Evolutionary conservation across 2,888 invertebrate genomes (phyloP).

Genomic region (Conistra vaccinii): DNA sequence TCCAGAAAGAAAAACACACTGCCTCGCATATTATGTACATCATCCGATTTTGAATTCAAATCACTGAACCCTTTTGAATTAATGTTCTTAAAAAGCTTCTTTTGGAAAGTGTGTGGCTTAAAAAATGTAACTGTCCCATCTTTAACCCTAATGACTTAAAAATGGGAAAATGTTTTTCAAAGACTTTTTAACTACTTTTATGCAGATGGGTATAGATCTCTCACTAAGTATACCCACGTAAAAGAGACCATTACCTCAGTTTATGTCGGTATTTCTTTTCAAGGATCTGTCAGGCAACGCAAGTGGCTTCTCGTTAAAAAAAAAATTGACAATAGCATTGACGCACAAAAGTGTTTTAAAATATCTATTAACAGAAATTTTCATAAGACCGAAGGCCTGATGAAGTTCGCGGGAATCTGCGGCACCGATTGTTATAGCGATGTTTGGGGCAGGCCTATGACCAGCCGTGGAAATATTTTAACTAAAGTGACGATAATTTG

Average conservation of each 20-base stretch:
- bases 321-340: not conserved
- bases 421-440: not conserved
- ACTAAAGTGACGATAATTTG: not conserved
- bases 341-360: not conserved
- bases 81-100: constrained; percentile 12
- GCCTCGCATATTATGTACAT: constrained; percentile 7
- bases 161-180: not conserved
- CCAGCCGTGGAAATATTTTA: not conserved
- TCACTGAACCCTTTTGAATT: constrained; percentile 17
- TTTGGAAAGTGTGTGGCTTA: not conserved
- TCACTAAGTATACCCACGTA: not conserved
- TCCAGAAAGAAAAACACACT: constrained; percentile 14
- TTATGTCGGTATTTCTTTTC: not conserved
- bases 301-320: too few relatives aligned
- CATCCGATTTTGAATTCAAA: constrained; percentile 36
- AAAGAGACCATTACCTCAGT: not conserved
- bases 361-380: not conserved
- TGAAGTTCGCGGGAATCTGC: not conserved
- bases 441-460: not conserved
- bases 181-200: not conserved
- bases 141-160: not conserved
- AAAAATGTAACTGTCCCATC: not conserved
- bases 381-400: not conserved
- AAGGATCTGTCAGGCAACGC: too few relatives aligned
- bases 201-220: not conserved